These are phyloP conservation scores for Ibycter americanus DNA, from an alignment of 2,797 vertebrate genomes.

Conservation along the genomic window DNA sequence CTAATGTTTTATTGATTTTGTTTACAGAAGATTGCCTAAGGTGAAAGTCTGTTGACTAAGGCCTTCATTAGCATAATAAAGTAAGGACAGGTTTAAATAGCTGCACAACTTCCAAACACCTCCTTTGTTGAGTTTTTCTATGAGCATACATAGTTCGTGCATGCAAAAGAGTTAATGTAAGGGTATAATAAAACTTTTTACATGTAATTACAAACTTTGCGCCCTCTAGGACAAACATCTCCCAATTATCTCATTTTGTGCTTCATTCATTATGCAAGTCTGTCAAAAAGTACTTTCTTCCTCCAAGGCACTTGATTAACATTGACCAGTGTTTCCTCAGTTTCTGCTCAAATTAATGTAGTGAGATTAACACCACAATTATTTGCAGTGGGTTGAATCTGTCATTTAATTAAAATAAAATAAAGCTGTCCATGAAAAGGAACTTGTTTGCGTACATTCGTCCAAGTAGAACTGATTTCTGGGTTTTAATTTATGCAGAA, in stretches of 20 bases:
- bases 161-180: background rate
- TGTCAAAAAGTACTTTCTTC: slow-evolving; percentile 43
- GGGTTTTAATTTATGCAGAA: slow-evolving; percentile 21
- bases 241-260: slow-evolving; percentile 55
- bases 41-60: slow-evolving; percentile 19
- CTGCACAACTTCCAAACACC: background rate
- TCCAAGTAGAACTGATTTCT: slow-evolving; percentile 33
- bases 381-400: slow-evolving; percentile 49
- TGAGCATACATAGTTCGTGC: background rate
- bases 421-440: slow-evolving; percentile 30
- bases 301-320: slow-evolving; percentile 54
- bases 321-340: slow-evolving; percentile 52
- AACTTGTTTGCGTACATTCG: slow-evolving; percentile 26
- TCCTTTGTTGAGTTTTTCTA: background rate
- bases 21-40: slow-evolving; percentile 2
- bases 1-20: background rate
- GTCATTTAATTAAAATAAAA: slow-evolving; percentile 69
- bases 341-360: slow-evolving; percentile 61
- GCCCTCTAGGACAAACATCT: slow-evolving; percentile 33
- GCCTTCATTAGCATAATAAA: slow-evolving; percentile 3
- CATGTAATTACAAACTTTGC: slow-evolving; percentile 22
- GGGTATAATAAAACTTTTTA: slow-evolving; percentile 28
- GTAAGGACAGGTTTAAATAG: background rate
- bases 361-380: slow-evolving; percentile 61
- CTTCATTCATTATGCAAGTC: slow-evolving; percentile 42